phyloP scores from a whole-genome alignment of 2,888 invertebrate species.

The Alcis repandata region DNA sequence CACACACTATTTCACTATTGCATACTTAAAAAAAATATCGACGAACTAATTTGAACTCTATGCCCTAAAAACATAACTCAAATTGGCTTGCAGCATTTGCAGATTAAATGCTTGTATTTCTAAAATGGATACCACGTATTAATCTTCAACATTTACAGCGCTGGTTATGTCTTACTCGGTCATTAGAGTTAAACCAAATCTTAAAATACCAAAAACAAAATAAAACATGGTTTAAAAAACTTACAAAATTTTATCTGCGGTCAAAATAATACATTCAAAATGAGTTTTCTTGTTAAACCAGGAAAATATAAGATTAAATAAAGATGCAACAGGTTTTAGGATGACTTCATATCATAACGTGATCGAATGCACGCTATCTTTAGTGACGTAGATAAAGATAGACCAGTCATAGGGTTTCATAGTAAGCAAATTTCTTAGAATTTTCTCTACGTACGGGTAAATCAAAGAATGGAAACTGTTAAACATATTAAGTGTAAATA shows the following conservation, averaged over 20 bases:
- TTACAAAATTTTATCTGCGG: neutral
- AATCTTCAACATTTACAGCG: too few species aligned
- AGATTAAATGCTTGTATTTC: too few species aligned
- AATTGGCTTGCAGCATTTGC: too few species aligned
- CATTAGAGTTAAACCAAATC: neutral
- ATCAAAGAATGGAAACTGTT: neutral
- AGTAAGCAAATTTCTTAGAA: neutral
- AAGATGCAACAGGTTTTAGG: neutral
- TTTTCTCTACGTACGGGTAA: neutral
- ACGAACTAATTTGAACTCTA: too few species aligned
- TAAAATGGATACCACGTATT: too few species aligned
- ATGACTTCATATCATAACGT: constrained; percentile 14
- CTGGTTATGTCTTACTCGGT: too few species aligned
- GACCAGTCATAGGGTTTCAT: constrained; percentile 2
- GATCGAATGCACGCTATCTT: constrained; percentile 18
- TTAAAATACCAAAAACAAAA: neutral
- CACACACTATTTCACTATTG: too few species aligned
- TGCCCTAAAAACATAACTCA: too few species aligned
- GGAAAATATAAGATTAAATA: neutral
- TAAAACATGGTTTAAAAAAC: neutral
- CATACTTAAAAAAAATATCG: too few species aligned
- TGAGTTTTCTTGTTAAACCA: neutral
- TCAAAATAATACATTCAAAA: neutral
- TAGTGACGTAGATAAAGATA: constrained; percentile 20
- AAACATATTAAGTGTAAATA: neutral